A percentile compares a stretch with the other conserved stretches of the same genome.
Conservation (phyloP, 2,888 invertebrate genomes). For the Aradus depressus region DNA sequence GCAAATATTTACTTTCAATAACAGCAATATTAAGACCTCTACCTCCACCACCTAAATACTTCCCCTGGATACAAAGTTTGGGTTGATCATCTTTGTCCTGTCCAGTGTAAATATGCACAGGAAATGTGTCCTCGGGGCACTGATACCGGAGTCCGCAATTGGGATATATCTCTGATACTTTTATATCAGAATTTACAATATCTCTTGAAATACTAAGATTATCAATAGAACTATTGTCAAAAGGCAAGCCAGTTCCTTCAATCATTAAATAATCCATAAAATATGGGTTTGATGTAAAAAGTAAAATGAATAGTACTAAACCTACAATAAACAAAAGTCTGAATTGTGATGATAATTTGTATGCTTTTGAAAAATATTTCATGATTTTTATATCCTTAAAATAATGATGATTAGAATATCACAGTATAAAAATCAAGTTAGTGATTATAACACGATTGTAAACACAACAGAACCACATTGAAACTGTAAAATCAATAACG, state of each 20-base stretch:
- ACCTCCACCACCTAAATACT: constrained; percentile 42
- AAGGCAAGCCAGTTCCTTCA: neutral
- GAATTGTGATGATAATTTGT: constrained; percentile 15
- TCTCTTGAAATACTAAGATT: neutral
- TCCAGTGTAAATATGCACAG: constrained; percentile 41
- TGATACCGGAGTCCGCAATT: constrained; percentile 39
- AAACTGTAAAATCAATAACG: no score
- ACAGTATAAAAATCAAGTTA: no score
- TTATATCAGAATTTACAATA: constrained; percentile 12
- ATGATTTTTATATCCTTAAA: no score
- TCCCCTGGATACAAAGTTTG: constrained; percentile 42
- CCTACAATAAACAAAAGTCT: constrained; percentile 20
- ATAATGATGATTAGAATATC: no score
- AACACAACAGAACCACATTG: no score
- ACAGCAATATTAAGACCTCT: constrained; percentile 44
- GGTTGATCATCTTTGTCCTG: constrained; percentile 41
- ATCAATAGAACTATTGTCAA: constrained; percentile 11
- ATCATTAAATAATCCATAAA: constrained; percentile 12
- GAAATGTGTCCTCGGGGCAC: constrained; percentile 37
- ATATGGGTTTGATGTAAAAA: constrained; percentile 18
- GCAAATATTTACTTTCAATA: constrained; percentile 38
- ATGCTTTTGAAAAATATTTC: constrained; percentile 8
- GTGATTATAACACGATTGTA: no score
- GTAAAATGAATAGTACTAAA: constrained; percentile 15
- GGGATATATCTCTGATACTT: constrained; percentile 31